Evolutionary conservation across 2,888 invertebrate genomes (phyloP), one percentile per base, ranked within the genome.

Genomic region (Stenichneumon culpator): DNA sequence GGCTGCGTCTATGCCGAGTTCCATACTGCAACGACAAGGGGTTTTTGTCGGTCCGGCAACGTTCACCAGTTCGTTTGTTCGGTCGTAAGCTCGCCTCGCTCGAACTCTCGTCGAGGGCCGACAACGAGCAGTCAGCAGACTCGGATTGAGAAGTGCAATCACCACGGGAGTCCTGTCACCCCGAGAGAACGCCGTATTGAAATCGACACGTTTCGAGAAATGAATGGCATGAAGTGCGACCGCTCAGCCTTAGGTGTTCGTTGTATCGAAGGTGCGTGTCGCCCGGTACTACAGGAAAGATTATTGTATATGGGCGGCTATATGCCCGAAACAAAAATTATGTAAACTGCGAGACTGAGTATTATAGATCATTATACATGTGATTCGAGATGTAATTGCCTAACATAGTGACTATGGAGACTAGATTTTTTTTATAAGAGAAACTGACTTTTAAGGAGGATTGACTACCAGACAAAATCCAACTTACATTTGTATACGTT

Each of bases 41-140:
- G 11, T 63, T 36, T 63, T 36, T 36, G 32, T 28, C 32, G 32
- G 63, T 28, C 32, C 32, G 32, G 63, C n/a, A 7, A 63, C 63
- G 63, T 36, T 63, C 63, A 36, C 63, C 36, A 7, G 63, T 63
- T 63, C 63, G 63, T 36, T 63, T 63, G 63, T 63, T 63, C 63
- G 63, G 36, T 63, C 32, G 63, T 28, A 32, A 63, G 63, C 32
- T 60, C 28, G 16, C 4, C 25, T 57, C 57, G 63, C n/a, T 32
- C 32, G n/a, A 7, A 36, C 63, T 28, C 63, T 22, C 14, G 16
- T 63, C 63, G 63, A 63, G 63, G 63, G 32, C 32, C 63, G 63
- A 36, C 63, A 63, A 63, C 63, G 63, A 63, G 63, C 63, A 63
- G 63, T 63, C 63, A 63, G 63, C 63, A 63, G 63, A 63, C 63